A percentile compares a stretch with the other conserved stretches of the same genome.
Evolutionary conservation across 2,888 invertebrate genomes (phyloP).

Genomic region (Chaetoderma sp.): DNA sequence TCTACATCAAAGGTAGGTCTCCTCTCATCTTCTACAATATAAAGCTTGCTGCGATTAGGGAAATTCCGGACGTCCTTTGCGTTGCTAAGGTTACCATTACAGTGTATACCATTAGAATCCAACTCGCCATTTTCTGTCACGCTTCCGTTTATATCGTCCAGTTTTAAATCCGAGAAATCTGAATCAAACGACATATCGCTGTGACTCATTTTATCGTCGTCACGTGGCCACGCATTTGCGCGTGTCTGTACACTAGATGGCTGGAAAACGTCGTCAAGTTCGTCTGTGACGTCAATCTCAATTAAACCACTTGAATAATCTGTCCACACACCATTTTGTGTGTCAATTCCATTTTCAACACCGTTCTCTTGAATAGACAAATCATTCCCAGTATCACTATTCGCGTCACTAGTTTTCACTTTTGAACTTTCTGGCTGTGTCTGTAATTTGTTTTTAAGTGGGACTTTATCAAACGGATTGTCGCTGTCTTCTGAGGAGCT

Average conservation of each 20-base stretch:
- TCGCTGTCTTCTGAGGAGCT: conserved; percentile 35
- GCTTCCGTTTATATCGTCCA: neutral
- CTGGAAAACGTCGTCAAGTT: neutral
- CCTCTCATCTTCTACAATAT: too few species aligned
- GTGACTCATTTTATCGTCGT: conserved; percentile 13
- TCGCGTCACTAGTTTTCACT: conserved; percentile 12
- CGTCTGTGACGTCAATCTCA: neutral
- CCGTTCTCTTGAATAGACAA: conserved; percentile 30
- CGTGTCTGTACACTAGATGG: neutral
- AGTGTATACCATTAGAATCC: too few species aligned
- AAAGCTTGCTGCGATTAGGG: too few species aligned
- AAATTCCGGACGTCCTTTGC: too few species aligned
- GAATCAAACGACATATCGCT: conserved; percentile 41
- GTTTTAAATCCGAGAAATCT: conserved; percentile 26
- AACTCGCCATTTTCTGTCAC: too few species aligned
- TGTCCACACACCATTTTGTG: conserved; percentile 1
- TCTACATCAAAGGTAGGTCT: too few species aligned
- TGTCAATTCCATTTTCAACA: conserved; percentile 16
- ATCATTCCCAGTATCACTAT: conserved; percentile 26
- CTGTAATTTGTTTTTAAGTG: neutral
- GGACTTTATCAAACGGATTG: conserved; percentile 30
- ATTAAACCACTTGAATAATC: conserved; percentile 6
- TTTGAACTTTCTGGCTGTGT: neutral
- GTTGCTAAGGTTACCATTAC: too few species aligned
- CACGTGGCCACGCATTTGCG: conserved; percentile 41